A percentile compares a stretch with the other conserved stretches of the same genome.
These are phyloP conservation scores for Agapornis canus DNA, from an alignment of 2,797 vertebrate genomes.

Conservation along the genomic window DNA sequence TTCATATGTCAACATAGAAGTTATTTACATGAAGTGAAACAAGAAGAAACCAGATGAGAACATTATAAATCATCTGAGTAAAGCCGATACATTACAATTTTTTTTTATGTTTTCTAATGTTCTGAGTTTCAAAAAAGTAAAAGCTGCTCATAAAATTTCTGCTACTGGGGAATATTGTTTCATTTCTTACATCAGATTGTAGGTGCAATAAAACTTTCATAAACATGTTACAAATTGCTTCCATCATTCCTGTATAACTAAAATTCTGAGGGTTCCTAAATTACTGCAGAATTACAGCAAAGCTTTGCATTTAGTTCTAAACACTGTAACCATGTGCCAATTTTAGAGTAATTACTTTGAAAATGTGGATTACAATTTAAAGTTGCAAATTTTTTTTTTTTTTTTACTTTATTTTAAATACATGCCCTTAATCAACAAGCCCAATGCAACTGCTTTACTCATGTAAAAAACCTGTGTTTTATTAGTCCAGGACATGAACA, in stretches of 20 bases:
- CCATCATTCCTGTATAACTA: conserved; percentile 44
- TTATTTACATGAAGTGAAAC: conserved; percentile 40
- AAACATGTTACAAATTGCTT: conserved; percentile 56
- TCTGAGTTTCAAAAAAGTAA: conserved; percentile 18
- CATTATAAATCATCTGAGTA: conserved; percentile 24
- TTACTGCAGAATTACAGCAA: conserved; percentile 55
- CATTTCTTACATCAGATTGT: conserved; percentile 33
- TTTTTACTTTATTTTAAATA: neutral
- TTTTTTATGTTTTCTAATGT: neutral
- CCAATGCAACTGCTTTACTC: neutral
- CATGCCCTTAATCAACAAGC: neutral
- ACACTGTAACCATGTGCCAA: conserved; percentile 34
- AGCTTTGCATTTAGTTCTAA: conserved; percentile 56
- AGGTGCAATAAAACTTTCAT: conserved; percentile 40
- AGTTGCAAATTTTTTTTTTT: neutral
- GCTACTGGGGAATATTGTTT: neutral
- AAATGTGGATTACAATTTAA: conserved; percentile 71
- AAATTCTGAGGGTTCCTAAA: conserved; percentile 45
- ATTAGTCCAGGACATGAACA: neutral
- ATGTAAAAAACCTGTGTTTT: neutral
- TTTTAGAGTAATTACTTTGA: conserved; percentile 70
- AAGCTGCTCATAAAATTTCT: conserved; percentile 21
- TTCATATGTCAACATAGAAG: conserved; percentile 27
- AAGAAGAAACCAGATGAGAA: conserved; percentile 19
- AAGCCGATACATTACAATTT: conserved; percentile 10